Percentiles rank a stretch among this genome's conserved stretches.
Conservation (phyloP, 2,797 vertebrate species). For the Crocidura indochinensis region DNA sequence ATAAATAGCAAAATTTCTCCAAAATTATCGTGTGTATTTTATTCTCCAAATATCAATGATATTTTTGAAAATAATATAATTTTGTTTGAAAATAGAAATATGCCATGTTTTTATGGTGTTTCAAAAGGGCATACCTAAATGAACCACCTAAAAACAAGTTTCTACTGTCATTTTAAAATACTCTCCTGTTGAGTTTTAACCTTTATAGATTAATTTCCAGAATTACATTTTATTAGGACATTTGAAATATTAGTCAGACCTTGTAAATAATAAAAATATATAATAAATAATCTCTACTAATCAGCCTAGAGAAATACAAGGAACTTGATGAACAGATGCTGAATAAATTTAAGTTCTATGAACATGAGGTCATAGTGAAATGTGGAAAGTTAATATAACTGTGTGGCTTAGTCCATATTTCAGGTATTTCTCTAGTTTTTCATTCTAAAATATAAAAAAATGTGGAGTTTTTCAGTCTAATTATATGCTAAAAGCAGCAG, state of each 20-base stretch:
- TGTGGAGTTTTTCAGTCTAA: neutral
- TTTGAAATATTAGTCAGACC: neutral
- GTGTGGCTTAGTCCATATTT: neutral
- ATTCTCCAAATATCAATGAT: neutral
- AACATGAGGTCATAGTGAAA: neutral
- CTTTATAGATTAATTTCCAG: neutral
- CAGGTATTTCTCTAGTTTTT: neutral
- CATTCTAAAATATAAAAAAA: neutral
- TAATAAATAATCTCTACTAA: neutral
- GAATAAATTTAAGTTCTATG: neutral
- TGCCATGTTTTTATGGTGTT: too few species aligned
- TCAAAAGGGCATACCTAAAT: neutral
- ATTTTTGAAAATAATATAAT: neutral
- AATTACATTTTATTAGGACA: conserved; percentile 2
- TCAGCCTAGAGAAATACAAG: neutral
- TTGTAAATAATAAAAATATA: neutral
- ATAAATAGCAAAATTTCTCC: neutral
- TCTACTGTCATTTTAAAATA: neutral
- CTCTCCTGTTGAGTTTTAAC: neutral
- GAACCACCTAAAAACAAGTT: neutral
- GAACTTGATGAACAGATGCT: neutral
- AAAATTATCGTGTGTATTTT: neutral
- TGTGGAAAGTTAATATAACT: too few species aligned
- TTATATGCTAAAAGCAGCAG: neutral
- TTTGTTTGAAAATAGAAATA: conserved; percentile 5